Percentiles rank a stretch among this genome's conserved stretches.
Conservation (phyloP, 2,888 invertebrate genomes). For the Spicauda simplicius region DNA sequence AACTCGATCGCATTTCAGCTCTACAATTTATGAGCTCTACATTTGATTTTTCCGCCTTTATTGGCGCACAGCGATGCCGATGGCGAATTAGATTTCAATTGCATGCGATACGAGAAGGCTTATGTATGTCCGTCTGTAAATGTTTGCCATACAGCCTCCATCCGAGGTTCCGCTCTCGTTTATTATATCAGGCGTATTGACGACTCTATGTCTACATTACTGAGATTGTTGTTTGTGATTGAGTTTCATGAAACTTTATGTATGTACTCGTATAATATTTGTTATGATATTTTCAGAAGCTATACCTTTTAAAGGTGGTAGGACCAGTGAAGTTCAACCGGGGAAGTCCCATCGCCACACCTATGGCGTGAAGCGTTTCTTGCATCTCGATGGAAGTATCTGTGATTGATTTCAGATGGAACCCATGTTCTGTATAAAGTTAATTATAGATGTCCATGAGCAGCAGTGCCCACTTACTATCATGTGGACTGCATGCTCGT, state of each 20-base stretch:
- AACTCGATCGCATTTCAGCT: slow-evolving; percentile 7
- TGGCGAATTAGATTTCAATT: slow-evolving; percentile 49
- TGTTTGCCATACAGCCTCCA: slow-evolving; percentile 30
- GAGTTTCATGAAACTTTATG: not conserved
- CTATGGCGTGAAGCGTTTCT: too few species aligned
- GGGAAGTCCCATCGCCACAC: too few species aligned
- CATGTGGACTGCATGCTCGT: too few species aligned
- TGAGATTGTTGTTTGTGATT: not conserved
- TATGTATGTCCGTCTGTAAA: slow-evolving; percentile 39
- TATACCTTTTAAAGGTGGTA: too few species aligned
- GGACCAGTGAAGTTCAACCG: too few species aligned
- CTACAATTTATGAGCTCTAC: slow-evolving; percentile 37
- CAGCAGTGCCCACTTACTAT: too few species aligned
- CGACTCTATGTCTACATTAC: slow-evolving; percentile 4
- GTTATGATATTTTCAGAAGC: not conserved
- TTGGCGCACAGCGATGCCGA: slow-evolving; percentile 43
- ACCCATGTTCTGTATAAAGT: too few species aligned
- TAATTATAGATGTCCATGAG: too few species aligned
- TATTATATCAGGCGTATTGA: slow-evolving; percentile 15
- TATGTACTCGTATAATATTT: too few species aligned
- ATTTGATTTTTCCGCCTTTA: slow-evolving; percentile 46
- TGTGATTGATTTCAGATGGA: too few species aligned
- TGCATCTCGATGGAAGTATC: too few species aligned
- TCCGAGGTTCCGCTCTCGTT: slow-evolving; percentile 9
- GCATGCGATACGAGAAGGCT: slow-evolving; percentile 40